Percentiles rank a stretch among this genome's conserved stretches.
These are phyloP conservation scores for Mimumesa dahlbomi DNA, from an alignment of 2,888 invertebrate genomes.

Conservation along the genomic window DNA sequence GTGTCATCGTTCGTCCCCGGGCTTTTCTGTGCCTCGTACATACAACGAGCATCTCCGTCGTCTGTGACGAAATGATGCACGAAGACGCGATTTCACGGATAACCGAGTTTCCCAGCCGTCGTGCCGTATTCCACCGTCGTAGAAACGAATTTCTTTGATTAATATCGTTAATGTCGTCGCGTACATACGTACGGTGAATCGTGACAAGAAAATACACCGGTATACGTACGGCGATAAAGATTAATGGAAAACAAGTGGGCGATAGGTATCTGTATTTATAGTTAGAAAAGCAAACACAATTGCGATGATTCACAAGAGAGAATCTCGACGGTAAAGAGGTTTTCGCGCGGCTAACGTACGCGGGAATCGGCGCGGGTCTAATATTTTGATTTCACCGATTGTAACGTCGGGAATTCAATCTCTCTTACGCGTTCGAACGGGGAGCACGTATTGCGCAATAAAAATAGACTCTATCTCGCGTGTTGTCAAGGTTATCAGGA, in stretches of 20 bases:
- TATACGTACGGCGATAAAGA: background rate
- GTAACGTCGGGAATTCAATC: background rate
- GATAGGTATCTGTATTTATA: constrained; percentile 16
- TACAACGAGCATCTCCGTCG: background rate
- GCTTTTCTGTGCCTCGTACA: too few relatives aligned
- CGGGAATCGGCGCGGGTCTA: too few relatives aligned
- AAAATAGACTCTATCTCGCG: too few relatives aligned
- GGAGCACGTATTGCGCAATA: background rate
- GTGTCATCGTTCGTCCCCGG: background rate
- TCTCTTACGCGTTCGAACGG: too few relatives aligned
- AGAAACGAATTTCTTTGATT: background rate
- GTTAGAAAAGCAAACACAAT: constrained; percentile 15
- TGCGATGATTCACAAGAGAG: constrained; percentile 15
- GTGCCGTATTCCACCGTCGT: background rate
- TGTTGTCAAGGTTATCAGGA: background rate
- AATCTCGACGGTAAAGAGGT: background rate
- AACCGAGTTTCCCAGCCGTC: background rate
- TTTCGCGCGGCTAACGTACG: too few relatives aligned
- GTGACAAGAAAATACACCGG: background rate
- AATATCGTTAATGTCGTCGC: background rate
- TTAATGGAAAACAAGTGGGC: constrained; percentile 1
- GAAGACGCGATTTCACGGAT: background rate
- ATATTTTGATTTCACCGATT: too few relatives aligned
- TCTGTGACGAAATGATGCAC: constrained; percentile 2
- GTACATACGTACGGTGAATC: background rate